Base-by-base conservation (phyloP, 1,140 invertebrate species). In the Magallana angulata region DNA sequence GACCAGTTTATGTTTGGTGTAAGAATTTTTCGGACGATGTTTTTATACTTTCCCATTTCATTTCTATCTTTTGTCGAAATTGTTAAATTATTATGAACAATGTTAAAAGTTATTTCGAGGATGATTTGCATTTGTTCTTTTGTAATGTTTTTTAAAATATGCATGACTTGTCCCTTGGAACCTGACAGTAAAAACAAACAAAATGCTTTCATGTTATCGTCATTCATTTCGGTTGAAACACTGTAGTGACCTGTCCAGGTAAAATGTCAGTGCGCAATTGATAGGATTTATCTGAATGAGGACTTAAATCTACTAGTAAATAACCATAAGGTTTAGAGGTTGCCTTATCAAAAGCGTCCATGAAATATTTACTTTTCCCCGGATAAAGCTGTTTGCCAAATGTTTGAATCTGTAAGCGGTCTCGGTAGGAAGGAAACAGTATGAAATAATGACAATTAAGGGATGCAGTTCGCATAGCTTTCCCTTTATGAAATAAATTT, bases 401-500 rank as follows among this genome's bases (percentile, higher is more conserved):
- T 12, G 36, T 85, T 76, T 85, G 64, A 7, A 89, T 86, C 59
- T 89, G 88, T 60, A 62, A 76, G 12, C 64, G 60, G 24, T 89
- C 88, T 84, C 88, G 57, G 18, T 84, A 83, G 58, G 71, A 64
- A n/a, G 24, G 24, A 24, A 89, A 83, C 56, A 89, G 24, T n/a
- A 89, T 86, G 14, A 85, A 85, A 60, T 89, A 89, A 57, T 89
- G 88, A 60, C 60, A 62, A 60, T 89, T 89, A 56, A 89, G 64
- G 3, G 80, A 84, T 6, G 76, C 64, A 7, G 85, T 87, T n/a
- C 86, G 62, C 58, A 84, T 58, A 9, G 82, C 82, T 84, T 87
- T 87, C 6, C 60, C 60, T 68, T 87, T 87, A 24, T 87, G 86
- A 84, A 87, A 87, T n/a, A 87, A 57, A 36, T 87, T 87, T 87